phyloP scores from a whole-genome alignment of 2,888 invertebrate species.

The Lycophotia porphyrea region DNA sequence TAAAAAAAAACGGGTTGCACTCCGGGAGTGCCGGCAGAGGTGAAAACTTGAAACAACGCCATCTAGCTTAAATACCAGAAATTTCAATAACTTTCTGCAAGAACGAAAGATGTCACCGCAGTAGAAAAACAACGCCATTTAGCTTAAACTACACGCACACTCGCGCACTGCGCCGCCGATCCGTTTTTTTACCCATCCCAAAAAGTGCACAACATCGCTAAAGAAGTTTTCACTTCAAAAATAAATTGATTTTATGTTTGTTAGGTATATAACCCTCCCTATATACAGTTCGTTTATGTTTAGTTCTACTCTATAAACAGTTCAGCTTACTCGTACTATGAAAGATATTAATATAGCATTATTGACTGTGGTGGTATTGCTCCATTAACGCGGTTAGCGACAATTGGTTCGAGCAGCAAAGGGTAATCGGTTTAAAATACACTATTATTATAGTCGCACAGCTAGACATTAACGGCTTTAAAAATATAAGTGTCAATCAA shows the following conservation, averaged over 20 bases:
- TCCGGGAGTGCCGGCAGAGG: too few relatives aligned
- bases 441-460: constrained; percentile 5
- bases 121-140: too few relatives aligned
- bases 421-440: constrained; percentile 33
- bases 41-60: too few relatives aligned
- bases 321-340: background rate
- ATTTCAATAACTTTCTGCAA: too few relatives aligned
- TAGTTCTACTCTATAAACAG: background rate
- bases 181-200: too few relatives aligned
- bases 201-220: too few relatives aligned
- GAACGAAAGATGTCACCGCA: too few relatives aligned
- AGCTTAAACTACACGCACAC: too few relatives aligned
- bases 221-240: too few relatives aligned
- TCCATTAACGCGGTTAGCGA: constrained; percentile 27
- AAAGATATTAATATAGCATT: constrained; percentile 25
- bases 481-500: constrained; percentile 5
- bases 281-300: background rate
- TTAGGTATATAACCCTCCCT: background rate
- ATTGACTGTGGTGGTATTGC: constrained; percentile 26
- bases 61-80: too few relatives aligned
- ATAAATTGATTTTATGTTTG: background rate
- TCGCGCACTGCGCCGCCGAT: too few relatives aligned
- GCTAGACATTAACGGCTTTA: background rate
- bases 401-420: constrained; percentile 25
- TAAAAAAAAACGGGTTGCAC: too few relatives aligned